Conservation (phyloP, 30 jellyfish, hydroid and myxozoan species). For the Chrysaora quinquecirrha region DNA sequence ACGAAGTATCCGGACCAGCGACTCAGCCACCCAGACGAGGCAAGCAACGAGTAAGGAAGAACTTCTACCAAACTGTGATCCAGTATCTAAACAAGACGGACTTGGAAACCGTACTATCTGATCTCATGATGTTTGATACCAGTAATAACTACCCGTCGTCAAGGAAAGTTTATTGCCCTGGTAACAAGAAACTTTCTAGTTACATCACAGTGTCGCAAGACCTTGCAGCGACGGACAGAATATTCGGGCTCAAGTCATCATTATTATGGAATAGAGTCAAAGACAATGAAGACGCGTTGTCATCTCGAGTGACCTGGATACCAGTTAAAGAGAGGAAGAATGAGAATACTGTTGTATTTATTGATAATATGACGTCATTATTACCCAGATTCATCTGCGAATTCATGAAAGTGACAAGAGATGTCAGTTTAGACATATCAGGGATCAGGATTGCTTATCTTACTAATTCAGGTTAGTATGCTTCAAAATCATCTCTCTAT, state of each 20-base stretch:
- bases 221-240: conserved; percentile 61
- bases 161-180: conserved; percentile 34
- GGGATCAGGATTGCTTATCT: conserved; percentile 61
- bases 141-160: not conserved
- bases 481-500: too few relatives aligned
- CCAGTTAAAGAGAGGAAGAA: not conserved
- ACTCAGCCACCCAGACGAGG: conserved; percentile 57
- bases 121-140: conserved; percentile 17
- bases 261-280: conserved; percentile 32
- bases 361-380: conserved; percentile 43
- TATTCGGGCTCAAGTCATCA: conserved; percentile 61
- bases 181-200: conserved; percentile 56
- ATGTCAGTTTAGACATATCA: conserved; percentile 43
- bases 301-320: conserved; percentile 25
- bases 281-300: conserved; percentile 8
- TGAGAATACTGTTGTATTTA: conserved; percentile 47
- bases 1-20: conserved; percentile 30
- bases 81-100: conserved; percentile 59
- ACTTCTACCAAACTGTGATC: conserved; percentile 40
- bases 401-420: conserved; percentile 31
- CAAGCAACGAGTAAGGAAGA: conserved; percentile 51
- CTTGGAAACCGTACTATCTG: conserved; percentile 24
- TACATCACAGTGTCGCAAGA: conserved; percentile 64
- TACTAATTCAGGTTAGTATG: conserved; percentile 31
- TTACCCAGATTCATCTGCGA: conserved; percentile 43